These are phyloP conservation scores for Cryptosula pallasiana DNA, from an alignment of 2,888 invertebrate species.

Conservation along the genomic window DNA sequence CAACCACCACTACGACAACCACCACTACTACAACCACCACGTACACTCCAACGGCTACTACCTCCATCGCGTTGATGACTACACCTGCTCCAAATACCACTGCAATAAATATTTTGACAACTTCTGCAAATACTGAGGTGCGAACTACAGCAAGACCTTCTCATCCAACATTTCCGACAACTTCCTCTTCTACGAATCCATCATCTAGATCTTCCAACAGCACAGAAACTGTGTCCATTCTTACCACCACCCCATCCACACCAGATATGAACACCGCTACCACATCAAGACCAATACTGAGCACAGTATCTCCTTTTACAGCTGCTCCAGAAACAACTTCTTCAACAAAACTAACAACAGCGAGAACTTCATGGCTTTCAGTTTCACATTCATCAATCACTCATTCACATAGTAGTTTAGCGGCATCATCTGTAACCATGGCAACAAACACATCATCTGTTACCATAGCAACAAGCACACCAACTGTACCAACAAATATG, in stretches of 20 bases:
- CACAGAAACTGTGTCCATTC: background rate
- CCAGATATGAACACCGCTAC: background rate
- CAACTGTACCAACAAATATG: background rate
- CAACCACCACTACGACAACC: background rate
- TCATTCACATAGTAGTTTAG: no score
- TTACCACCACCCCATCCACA: background rate
- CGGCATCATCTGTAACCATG: background rate
- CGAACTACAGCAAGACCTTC: background rate
- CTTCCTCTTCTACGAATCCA: background rate
- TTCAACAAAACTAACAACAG: background rate
- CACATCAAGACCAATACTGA: background rate
- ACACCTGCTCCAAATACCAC: background rate
- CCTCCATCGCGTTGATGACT: background rate
- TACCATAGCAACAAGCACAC: background rate
- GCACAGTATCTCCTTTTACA: background rate
- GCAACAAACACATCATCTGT: background rate
- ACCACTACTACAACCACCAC: constrained; percentile 11
- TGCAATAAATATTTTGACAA: background rate
- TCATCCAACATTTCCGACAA: background rate
- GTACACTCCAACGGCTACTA: background rate
- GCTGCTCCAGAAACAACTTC: background rate
- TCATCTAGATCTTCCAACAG: background rate
- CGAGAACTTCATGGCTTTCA: no score
- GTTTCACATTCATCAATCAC: no score
- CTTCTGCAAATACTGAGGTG: background rate